Conservation (phyloP, 2,888 invertebrate species). For the Microctonus aethiopoides region DNA sequence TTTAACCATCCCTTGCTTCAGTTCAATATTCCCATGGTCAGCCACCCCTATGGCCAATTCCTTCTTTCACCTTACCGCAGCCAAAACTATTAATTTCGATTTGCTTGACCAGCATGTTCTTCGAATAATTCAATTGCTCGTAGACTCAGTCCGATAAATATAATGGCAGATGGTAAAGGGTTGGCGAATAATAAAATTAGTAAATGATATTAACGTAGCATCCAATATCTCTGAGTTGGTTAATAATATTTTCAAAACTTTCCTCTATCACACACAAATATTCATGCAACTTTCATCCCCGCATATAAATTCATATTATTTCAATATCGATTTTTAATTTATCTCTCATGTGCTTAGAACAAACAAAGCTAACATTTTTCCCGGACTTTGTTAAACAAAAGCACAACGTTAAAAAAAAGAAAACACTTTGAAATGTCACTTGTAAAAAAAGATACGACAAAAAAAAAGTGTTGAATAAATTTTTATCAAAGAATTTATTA, state of each 20-base stretch:
- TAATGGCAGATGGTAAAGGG: conserved; percentile 36
- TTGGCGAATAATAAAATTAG: conserved; percentile 50
- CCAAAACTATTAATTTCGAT: conserved; percentile 62
- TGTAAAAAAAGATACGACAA: neutral
- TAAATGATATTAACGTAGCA: conserved; percentile 50
- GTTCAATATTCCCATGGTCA: conserved; percentile 52
- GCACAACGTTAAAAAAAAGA: neutral
- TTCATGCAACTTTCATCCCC: neutral
- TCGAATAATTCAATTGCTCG: conserved; percentile 57
- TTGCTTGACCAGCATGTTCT: conserved; percentile 42
- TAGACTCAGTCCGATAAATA: too few species aligned
- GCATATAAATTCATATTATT: neutral
- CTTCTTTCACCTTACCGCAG: conserved; percentile 46
- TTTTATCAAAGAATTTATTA: conserved; percentile 13
- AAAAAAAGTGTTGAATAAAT: neutral
- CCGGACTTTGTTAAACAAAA: too few species aligned
- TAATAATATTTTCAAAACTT: neutral
- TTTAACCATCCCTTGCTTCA: conserved; percentile 24
- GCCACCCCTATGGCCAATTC: conserved; percentile 10
- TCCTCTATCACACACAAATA: neutral
- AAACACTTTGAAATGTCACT: neutral
- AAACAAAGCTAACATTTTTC: neutral
- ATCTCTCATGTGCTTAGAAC: neutral
- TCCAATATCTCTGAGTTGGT: conserved; percentile 29
- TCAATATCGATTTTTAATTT: neutral